Percentiles rank a stretch among this genome's conserved stretches.
phyloP scores from a whole-genome alignment of 1,140 invertebrate species.

The Lordiphosa collinella region DNA sequence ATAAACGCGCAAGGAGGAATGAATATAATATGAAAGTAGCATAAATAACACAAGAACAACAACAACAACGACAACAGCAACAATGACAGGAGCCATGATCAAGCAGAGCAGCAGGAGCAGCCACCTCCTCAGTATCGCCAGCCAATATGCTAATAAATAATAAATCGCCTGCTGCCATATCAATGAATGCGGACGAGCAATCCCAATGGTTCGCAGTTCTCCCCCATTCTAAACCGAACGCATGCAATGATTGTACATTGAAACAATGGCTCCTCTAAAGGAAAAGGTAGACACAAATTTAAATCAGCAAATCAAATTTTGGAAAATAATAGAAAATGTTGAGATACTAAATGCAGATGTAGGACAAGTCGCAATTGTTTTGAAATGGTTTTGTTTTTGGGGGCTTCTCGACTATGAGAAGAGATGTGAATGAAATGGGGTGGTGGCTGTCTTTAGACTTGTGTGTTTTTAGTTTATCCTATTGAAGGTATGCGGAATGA shows the following conservation, averaged over 20 bases:
- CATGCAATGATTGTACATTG: too few relatives aligned
- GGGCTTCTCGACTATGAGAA: neutral
- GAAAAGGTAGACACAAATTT: too few relatives aligned
- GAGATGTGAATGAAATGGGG: neutral
- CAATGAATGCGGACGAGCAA: conserved; percentile 53
- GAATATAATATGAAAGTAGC: conserved; percentile 72
- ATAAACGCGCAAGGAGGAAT: conserved; percentile 63
- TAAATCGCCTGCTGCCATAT: conserved; percentile 72
- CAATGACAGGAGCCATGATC: conserved; percentile 25
- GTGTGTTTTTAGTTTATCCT: too few relatives aligned
- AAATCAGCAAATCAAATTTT: too few relatives aligned
- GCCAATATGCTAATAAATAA: conserved; percentile 74
- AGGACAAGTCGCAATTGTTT: too few relatives aligned
- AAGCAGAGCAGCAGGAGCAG: conserved; percentile 15
- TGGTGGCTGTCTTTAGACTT: too few relatives aligned
- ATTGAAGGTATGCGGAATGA: too few relatives aligned
- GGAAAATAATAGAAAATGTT: too few relatives aligned
- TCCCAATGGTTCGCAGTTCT: neutral
- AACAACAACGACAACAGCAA: conserved; percentile 30
- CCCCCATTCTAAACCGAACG: neutral
- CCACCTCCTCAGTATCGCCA: conserved; percentile 4
- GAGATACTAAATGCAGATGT: too few relatives aligned
- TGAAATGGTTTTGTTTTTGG: neutral
- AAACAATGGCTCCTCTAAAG: too few relatives aligned
- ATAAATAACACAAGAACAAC: conserved; percentile 63